Evolutionary conservation across 53 echinoderm and acorn worm genomes (phyloP), one percentile per base, ranked within the genome.

Genomic region (Hippasteria phrygiana): DNA sequence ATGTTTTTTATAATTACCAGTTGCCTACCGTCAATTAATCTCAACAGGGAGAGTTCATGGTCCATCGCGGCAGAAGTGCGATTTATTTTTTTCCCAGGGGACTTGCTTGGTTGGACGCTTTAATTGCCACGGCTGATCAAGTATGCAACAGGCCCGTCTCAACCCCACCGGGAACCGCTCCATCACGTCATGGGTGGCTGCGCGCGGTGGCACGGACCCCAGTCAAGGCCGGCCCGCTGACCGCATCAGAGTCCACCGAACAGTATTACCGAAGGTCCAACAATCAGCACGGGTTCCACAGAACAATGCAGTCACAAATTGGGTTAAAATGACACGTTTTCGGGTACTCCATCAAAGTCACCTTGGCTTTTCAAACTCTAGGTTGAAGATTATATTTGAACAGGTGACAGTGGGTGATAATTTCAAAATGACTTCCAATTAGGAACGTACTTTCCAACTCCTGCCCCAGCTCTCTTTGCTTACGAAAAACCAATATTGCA

Each of bases 251-350:
- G 13, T 67, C 33, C 27, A n/a, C 13, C 32, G 34, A n/a, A 5
- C 39, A 39, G 22, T 5, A 43, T 27, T 28, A 42, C 20, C 64
- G 28, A 27, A 31, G 28, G 27, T 31, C 22, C 34, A 10, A 67
- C 69, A 35, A 35, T 67, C 37, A 14, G 18, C 22, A 27, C 28
- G 37, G 45, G 43, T 26, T 59, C 36, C 28, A 14, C 4, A 35
- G 18, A 33, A 82, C 82, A 82, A 82, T 82, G 43, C 45, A 29
- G 64, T 82, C 66, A 46, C 48, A 82, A 82, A 82, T 82, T 45
- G 66, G 64, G 82, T 18, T 42, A 66, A 82, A 82, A 82, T 82
- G 66, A 82, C 82, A 65, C 66, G 43, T 64, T 82, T 43, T 82
- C 18, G 43, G 47, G 46, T 20, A 6, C 41, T 82, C 82, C 42